Evolutionary conservation across 2,888 invertebrate genomes (phyloP).

Genomic region (Tenodera sinensis): DNA sequence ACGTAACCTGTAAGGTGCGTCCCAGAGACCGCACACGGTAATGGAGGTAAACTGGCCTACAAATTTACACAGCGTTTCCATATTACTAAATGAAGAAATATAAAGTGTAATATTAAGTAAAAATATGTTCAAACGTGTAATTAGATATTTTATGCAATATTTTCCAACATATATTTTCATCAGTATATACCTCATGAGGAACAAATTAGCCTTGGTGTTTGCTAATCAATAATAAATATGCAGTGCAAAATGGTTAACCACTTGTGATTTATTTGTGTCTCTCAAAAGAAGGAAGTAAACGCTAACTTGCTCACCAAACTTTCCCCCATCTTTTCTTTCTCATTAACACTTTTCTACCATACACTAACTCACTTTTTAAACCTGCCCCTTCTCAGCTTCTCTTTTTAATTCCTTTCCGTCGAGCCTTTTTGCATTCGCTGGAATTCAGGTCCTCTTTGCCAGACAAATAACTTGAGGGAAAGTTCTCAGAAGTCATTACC

Average conservation of each 20-base stretch:
- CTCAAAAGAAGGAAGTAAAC: not conserved
- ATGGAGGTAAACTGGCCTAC: too few species aligned
- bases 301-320: not conserved
- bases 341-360: not conserved
- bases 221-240: too few species aligned
- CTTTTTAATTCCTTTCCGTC: not conserved
- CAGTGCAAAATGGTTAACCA: not conserved
- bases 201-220: too few species aligned
- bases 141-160: too few species aligned
- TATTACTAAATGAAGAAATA: too few species aligned
- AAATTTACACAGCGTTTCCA: too few species aligned
- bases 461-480: not conserved
- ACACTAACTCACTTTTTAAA: not conserved
- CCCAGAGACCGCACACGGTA: too few species aligned
- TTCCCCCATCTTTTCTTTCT: not conserved
- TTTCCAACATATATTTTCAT: too few species aligned
- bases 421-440: not conserved
- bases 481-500: not conserved
- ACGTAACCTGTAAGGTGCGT: too few species aligned
- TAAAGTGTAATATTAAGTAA: too few species aligned
- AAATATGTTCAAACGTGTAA: too few species aligned
- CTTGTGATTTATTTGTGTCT: not conserved
- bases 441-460: not conserved
- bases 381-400: not conserved
- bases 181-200: too few species aligned